phyloP scores from a whole-genome alignment of 2,888 invertebrate species.

The Xylota segnis region DNA sequence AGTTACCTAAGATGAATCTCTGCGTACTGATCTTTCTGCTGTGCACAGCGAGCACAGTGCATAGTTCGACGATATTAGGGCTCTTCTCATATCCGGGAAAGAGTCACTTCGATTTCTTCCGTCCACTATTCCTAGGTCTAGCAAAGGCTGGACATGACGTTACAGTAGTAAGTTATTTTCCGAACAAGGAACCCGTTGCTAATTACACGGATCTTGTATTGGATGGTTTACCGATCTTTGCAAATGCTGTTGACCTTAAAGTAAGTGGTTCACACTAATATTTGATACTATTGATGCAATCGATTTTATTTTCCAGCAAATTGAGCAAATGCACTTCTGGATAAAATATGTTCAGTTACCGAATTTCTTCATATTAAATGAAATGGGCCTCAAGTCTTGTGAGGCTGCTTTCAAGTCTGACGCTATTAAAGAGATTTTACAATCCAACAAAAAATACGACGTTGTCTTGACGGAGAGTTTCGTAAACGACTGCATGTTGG shows the following conservation, averaged over 20 bases:
- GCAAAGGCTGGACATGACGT: conserved; percentile 84
- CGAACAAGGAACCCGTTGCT: conserved; percentile 79
- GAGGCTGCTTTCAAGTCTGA: conserved; percentile 80
- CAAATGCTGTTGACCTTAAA: conserved; percentile 79
- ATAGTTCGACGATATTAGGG: conserved; percentile 79
- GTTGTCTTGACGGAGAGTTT: conserved; percentile 89
- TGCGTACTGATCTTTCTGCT: background rate
- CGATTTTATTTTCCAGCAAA: conserved; percentile 28
- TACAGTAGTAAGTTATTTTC: conserved; percentile 84
- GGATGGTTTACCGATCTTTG: conserved; percentile 78
- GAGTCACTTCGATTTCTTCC: conserved; percentile 84
- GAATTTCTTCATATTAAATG: conserved; percentile 80
- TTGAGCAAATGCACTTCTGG: conserved; percentile 61
- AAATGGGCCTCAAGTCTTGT: conserved; percentile 80
- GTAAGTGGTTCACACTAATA: conserved; percentile 75
- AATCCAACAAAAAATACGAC: conserved; percentile 86
- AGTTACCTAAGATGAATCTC: conserved; percentile 33
- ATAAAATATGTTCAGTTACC: conserved; percentile 74
- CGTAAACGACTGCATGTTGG: conserved; percentile 88
- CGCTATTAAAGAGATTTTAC: conserved; percentile 77
- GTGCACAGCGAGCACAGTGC: conserved; percentile 1
- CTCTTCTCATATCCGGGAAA: conserved; percentile 83
- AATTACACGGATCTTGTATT: conserved; percentile 81
- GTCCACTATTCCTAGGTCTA: conserved; percentile 82
- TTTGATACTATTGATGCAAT: background rate